Base-by-base conservation (phyloP, 2,888 invertebrate species). In the Nezara viridula region DNA sequence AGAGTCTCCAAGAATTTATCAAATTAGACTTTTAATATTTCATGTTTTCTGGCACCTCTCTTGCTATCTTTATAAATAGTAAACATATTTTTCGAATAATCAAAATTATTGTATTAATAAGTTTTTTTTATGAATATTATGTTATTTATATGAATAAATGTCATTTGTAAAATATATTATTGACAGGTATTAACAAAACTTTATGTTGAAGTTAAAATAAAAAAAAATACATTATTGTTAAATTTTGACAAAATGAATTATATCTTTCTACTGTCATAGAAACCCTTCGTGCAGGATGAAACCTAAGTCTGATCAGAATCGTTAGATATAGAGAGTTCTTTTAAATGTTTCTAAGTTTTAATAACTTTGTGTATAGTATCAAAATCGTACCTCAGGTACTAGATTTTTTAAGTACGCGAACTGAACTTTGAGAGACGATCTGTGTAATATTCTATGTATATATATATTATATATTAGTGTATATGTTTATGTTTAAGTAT, bases 391-490 rank as follows among this genome's bases (percentile, higher is more conserved):
- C 44, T 37, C 40, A 77, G 24, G 77, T 40, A 77, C 40, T 77
- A 77, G 24, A 3, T 24, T 81, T 44, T 81, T 16, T 47, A 44
- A 44, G 81, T 81, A 81, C 44, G 40, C 44, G 81, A n/a, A 81
- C 81, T 81, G 81, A 81, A 37, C 24, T 44, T 81, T 81, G 40
- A 81, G 44, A 81, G 44, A 7, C 44, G 77, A 81, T 81, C n/a
- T 81, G 44, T 81, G 81, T 81, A 81, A 81, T 81, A 81, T 81
- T 81, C 12, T 81, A 44, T 81, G 81, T 81, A 81, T 44, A 81
- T 81, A 81, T 77, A 77, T 32, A 19, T 32, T 37, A 27, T 9
- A 77, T 40, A 24, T 37, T 77, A 77, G 44, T 77, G 44, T 40
- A 77, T 44, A 81, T 47, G 81, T 81, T 81, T 81, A 77, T 24